Evolutionary conservation across 2,113 vertebrate genomes (phyloP).

Genomic region (Protobothrops mucrosquamatus): DNA sequence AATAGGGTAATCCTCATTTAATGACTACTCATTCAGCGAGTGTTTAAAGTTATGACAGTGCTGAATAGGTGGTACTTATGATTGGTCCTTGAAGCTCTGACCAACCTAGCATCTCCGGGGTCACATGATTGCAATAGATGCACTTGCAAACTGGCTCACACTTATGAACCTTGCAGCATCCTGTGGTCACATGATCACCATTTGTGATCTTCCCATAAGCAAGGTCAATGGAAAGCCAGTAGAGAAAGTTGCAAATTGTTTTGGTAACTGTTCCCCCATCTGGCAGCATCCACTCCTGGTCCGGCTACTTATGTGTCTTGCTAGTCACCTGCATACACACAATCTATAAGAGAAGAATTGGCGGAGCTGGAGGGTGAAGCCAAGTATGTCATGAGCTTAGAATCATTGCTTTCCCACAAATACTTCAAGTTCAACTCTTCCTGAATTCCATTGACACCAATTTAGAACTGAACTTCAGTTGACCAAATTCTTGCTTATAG

Average conservation of each 20-base stretch:
- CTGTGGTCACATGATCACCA: neutral
- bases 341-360: neutral
- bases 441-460: neutral
- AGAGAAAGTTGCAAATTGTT: neutral
- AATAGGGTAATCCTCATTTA: neutral
- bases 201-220: neutral
- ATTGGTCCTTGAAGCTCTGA: neutral
- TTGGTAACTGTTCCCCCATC: neutral
- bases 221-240: neutral
- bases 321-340: neutral
- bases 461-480: neutral
- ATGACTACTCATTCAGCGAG: neutral
- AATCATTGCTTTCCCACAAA: neutral
- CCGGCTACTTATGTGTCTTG: neutral
- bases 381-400: neutral
- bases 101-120: neutral
- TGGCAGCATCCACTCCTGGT: neutral
- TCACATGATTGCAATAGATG: neutral
- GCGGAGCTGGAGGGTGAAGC: neutral
- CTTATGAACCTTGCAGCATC: neutral
- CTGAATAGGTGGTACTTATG: neutral
- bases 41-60: neutral
- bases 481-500: neutral
- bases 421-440: neutral
- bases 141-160: neutral